Evolutionary conservation across 2,888 invertebrate genomes (phyloP).

Genomic region (Chalcosyrphus nemorum): DNA sequence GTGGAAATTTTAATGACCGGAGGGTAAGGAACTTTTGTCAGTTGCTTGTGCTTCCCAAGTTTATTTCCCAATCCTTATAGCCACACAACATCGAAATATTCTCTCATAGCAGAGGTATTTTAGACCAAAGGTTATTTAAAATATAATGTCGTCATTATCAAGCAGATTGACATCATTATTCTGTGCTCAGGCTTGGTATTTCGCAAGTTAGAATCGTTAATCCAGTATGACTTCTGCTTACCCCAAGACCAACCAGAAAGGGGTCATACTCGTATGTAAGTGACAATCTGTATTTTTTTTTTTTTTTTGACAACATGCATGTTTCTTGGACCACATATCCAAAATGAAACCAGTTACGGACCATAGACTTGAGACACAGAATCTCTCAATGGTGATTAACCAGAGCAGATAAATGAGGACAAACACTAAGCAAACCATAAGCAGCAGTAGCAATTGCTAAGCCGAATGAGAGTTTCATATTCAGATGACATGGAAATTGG

Average conservation of each 20-base stretch:
- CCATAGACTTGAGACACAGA: constrained; percentile 29
- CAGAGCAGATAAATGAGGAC: constrained; percentile 64
- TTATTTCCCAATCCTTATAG: constrained; percentile 14
- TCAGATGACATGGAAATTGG: constrained; percentile 64
- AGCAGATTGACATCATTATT: constrained; percentile 29
- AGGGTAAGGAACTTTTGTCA: constrained; percentile 21
- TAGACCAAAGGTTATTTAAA: constrained; percentile 39
- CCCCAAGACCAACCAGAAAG: constrained; percentile 35
- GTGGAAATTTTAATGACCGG: constrained; percentile 49
- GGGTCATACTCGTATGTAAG: constrained; percentile 38
- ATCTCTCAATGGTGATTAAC: constrained; percentile 58
- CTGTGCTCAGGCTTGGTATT: constrained; percentile 5
- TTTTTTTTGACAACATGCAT: constrained; percentile 29
- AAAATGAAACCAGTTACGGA: constrained; percentile 50
- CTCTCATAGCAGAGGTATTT: not conserved
- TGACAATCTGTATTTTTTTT: constrained; percentile 20
- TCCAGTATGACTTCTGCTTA: constrained; percentile 7
- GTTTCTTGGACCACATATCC: constrained; percentile 36
- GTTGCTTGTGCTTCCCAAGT: constrained; percentile 24
- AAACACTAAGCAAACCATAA: constrained; percentile 48
- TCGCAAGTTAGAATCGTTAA: constrained; percentile 32
- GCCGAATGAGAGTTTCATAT: constrained; percentile 47
- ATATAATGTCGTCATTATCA: constrained; percentile 36
- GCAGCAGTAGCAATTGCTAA: constrained; percentile 43
- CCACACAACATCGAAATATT: not conserved